Base-by-base conservation (phyloP, 2,797 vertebrate genomes). In the Catharus ustulatus region DNA sequence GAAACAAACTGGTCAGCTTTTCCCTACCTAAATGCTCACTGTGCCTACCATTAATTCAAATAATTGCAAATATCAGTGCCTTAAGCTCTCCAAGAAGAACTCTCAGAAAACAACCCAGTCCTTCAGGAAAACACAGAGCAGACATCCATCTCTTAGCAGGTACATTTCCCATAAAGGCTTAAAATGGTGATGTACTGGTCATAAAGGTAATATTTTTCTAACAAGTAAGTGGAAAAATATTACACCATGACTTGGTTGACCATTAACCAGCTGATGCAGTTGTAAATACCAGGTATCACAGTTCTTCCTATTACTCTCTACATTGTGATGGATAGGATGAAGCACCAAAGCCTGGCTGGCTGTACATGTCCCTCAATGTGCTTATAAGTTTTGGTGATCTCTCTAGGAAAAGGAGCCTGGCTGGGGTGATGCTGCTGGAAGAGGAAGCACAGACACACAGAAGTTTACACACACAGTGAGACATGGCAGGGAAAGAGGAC, bases 391-490 rank as follows among this genome's bases (percentile, higher is more conserved):
- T 66, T 1, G 2, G 26, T 46, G 38, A 58, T 30, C 8, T 54
- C 13, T 62, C 57, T 27, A 45, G 77, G 46, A 63, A 42, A 36
- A 92, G 63, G 71, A 18, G 34, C 23, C 43, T 59, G 48, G 2
- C n/a, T 49, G 42, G 15, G 19, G 18, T 0, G 6, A 11, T 32
- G 32, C 22, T 62, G 34, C 63, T 66, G 24, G 26, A 46, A 40
- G 49, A 49, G 34, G 20, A 38, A 38, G 13, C 0, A 0, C 0
- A 4, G 46, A 29, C 17, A 19, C 0, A 0, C 10, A 38, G 15
- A 26, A n/a, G 18, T n/a, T 79, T 36, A 34, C 36, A 54, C 23
- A 19, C 5, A 2, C 9, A 32, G 43, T 5, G 14, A 89, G 24
- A 26, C 10, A 6, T 32, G 24, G 11, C 21, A 69, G 29, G 22